Conservation (phyloP, 2,113 vertebrate species). For the Eupsittula cactorum region DNA sequence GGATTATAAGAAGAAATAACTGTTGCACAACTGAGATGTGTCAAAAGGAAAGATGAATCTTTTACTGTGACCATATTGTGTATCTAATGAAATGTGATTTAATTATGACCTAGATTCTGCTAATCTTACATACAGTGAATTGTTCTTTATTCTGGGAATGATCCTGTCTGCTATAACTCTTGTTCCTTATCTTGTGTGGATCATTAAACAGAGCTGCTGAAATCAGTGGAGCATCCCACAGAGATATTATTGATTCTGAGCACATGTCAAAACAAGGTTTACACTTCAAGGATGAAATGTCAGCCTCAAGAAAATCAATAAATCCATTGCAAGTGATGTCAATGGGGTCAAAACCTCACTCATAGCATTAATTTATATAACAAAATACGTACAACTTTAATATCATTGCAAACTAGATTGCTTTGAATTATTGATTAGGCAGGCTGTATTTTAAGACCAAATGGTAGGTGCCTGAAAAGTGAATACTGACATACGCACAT, state of each 20-base stretch:
- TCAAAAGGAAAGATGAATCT: background rate
- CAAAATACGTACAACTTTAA: background rate
- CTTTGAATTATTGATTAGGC: constrained; percentile 12
- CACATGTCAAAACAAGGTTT: background rate
- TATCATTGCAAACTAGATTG: background rate
- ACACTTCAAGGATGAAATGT: background rate
- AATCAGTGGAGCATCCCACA: background rate
- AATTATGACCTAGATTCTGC: background rate
- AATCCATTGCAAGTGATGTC: background rate
- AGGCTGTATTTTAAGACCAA: background rate
- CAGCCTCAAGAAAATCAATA: constrained; percentile 1
- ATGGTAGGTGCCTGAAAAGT: background rate
- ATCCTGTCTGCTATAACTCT: background rate
- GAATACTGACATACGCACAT: background rate
- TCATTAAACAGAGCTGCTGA: background rate
- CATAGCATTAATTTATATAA: background rate
- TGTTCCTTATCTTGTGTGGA: background rate
- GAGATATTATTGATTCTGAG: background rate
- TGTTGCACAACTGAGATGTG: background rate
- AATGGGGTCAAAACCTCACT: background rate
- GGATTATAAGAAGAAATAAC: background rate
- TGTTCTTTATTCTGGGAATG: background rate
- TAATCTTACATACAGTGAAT: background rate
- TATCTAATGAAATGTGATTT: background rate
- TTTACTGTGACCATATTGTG: background rate